These are phyloP conservation scores for Anolis sagrei DNA, from an alignment of 2,113 vertebrate species.

Conservation along the genomic window DNA sequence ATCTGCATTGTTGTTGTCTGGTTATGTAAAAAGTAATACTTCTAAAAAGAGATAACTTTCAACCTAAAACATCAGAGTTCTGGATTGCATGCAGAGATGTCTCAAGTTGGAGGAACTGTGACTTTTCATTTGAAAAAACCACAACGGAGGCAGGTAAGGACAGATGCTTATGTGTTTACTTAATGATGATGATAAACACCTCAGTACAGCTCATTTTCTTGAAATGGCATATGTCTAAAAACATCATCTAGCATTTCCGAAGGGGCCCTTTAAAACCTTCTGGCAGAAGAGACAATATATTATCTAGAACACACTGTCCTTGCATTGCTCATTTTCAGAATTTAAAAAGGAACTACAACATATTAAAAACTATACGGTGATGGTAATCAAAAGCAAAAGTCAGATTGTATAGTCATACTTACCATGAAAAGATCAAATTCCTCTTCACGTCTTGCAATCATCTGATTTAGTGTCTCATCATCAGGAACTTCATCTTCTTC, in stretches of 20 bases:
- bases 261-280: not conserved
- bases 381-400: constrained; percentile 1
- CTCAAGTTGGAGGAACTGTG: too few species aligned
- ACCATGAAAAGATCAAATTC: constrained; percentile 94
- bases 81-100: too few species aligned
- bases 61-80: too few species aligned
- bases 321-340: not conserved
- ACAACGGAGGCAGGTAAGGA: too few species aligned
- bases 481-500: constrained; percentile 94
- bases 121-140: too few species aligned
- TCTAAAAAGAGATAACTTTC: too few species aligned
- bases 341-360: not conserved
- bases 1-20: too few species aligned
- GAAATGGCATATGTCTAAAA: not conserved
- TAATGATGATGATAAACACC: not conserved
- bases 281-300: not conserved
- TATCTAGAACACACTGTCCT: not conserved
- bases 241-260: not conserved
- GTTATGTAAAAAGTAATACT: too few species aligned
- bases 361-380: not conserved
- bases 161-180: too few species aligned
- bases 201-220: not conserved
- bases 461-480: constrained; percentile 92
- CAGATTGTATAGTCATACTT: constrained; percentile 50
- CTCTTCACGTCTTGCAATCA: constrained; percentile 90